Base-by-base conservation (phyloP, 1,140 invertebrate genomes). In the Zaprionus gabonicus region DNA sequence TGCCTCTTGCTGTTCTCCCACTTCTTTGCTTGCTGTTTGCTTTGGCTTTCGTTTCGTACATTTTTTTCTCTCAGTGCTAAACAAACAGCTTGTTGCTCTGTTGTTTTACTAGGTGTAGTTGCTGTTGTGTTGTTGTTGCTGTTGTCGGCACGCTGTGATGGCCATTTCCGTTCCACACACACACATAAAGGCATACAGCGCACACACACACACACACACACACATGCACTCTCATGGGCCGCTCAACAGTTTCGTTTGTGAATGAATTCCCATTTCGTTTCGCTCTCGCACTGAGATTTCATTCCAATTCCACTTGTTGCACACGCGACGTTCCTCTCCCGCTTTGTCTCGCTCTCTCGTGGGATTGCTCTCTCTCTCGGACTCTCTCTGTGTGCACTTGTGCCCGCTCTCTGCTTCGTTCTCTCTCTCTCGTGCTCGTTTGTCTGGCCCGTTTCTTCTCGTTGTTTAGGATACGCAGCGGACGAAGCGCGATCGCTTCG, bases 151-250 rank as follows among this genome's bases (percentile, higher is more conserved):
- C 75, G 65, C 69, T 81, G 91, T 92, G 91, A 92, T 92, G 91
- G 91, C 91, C 91, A 87, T 91, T 92, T 92, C 91, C 91, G 91
- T 91, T 91, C 82, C 81, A 82, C 77, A 73, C 77, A 74, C 71
- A 56, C 59, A 49, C 65, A 17, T 15, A 36, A 23, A 53, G 46
- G 17, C 69, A 70, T 10, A 34, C 31, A 34, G 3, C 41, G 20
- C 53, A 59, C 46, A 41, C 20, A 27, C 17, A 7, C 36, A 56
- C 34, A 7, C 56, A 55, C 15, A 59, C 51, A 60, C 49, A 17
- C 75, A 69, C 25, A 36, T 56, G 55, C 34, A 51, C 68, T 27
- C 60, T 46, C 57, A 59, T 17, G 53, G 46, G 49, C 65, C 78
- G 62, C 51, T 56, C 75, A 55, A 67, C 49, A 49, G 76, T 82